Evolutionary conservation across 2,113 vertebrate genomes (phyloP).

Genomic region (Myrmophylax atrothorax): DNA sequence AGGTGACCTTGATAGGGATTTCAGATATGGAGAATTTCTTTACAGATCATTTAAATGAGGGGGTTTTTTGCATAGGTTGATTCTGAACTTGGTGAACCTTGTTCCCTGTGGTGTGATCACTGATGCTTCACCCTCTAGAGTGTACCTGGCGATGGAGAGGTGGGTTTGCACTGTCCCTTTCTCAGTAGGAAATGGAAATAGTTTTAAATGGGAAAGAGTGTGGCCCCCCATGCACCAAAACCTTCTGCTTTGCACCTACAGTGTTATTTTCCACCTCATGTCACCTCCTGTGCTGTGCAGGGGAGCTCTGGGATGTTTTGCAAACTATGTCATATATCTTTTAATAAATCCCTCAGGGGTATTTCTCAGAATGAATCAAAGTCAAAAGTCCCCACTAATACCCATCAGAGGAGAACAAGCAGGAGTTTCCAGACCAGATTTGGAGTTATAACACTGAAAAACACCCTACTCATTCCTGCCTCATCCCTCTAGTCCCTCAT

Average conservation of each 20-base stretch:
- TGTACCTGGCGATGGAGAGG: not conserved
- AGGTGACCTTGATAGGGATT: not conserved
- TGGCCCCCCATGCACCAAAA: not conserved
- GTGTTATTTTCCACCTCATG: not conserved
- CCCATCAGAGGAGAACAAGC: not conserved
- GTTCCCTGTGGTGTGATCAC: accelerated
- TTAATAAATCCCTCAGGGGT: not conserved
- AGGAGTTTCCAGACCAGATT: not conserved
- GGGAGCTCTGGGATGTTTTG: not conserved
- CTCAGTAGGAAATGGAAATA: not conserved
- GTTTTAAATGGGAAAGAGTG: not conserved
- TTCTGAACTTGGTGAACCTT: not conserved
- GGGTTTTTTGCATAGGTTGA: not conserved
- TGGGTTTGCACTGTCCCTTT: not conserved
- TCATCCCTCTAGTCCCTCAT: not conserved
- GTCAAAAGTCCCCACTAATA: not conserved
- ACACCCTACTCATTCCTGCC: not conserved
- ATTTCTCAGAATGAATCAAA: not conserved
- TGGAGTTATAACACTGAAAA: not conserved
- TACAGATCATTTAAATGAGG: not conserved
- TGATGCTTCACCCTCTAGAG: not conserved
- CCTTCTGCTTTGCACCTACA: not conserved
- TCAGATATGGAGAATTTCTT: not conserved
- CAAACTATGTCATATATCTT: not conserved
- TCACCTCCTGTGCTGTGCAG: not conserved